Base-by-base conservation (phyloP, 2,113 vertebrate species). In the Ranitomeya imitator region DNA sequence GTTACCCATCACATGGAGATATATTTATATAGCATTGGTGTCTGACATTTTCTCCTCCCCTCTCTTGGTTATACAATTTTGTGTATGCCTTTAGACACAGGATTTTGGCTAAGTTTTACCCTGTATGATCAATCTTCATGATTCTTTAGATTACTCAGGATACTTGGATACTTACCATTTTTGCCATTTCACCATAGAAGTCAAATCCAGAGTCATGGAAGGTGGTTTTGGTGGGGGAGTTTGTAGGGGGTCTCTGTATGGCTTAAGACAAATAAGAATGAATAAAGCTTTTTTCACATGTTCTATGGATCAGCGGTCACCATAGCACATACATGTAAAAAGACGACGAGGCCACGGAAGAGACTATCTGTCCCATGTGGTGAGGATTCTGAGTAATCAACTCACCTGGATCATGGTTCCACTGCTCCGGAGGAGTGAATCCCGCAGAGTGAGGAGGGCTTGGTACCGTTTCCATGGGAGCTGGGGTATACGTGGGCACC, bases 141-240 rank as follows among this genome's bases (percentile, higher is more conserved):
- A 45, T 45, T 45, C 37, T 45, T 45, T 45, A 45, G 37, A 45
- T 45, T 45, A 45, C 37, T 3, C 14, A 16, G 67, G 13, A 21
- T 2, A 73, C n/a, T n/a, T 5, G 11, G 54, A 13, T 52, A 84
- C 13, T 13, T 93, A 99, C 98, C 97, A 94, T 95, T n/a, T 90
- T 86, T 4, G 95, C 95, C 93, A 96, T 94, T 7, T 93, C 94
- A 91, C 96, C 96, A 37, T 97, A 97, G 86, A 96, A 95, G 90
- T 98, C 97, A 71, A 97, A 95, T 23, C 92, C 90, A 1, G 90
- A 69, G 4, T 94, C 94, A 0, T 94, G 91, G 83, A 94, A 86
- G 9, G 92, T 85, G 85, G 89, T 92, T 80, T 95, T 90, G 65
- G 87, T 74, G 8, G 94, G 93, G 4, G 93, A 79, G 2, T 93